Conservation (phyloP, 2,888 invertebrate genomes). For the Rhimphoctona megacephalus region DNA sequence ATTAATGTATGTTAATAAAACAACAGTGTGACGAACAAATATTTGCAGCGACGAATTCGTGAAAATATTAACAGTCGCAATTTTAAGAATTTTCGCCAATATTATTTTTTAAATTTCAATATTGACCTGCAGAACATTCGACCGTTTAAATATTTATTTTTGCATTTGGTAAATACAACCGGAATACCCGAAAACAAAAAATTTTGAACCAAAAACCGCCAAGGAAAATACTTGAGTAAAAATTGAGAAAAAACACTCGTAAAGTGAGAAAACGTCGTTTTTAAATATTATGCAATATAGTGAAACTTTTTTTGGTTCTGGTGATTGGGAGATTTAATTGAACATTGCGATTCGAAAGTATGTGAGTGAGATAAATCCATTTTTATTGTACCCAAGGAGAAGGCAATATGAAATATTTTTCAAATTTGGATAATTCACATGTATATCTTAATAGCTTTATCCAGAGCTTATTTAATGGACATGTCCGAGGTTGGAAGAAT, state of each 20-base stretch:
- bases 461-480: slow-evolving; percentile 24
- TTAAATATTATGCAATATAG: background rate
- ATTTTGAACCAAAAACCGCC: background rate
- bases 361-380: background rate
- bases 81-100: background rate
- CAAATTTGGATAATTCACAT: background rate
- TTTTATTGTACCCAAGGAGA: background rate
- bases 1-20: background rate
- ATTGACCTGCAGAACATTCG: background rate
- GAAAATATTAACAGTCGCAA: background rate
- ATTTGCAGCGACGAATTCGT: background rate
- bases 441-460: background rate
- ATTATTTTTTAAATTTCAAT: background rate
- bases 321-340: background rate
- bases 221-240: background rate
- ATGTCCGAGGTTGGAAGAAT: slow-evolving; percentile 26
- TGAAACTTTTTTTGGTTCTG: background rate
- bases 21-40: background rate
- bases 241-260: background rate
- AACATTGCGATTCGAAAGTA: background rate
- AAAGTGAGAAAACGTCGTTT: background rate
- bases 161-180: background rate
- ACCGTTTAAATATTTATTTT: background rate
- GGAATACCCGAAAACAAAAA: background rate
- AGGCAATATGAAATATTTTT: background rate